Percentiles rank a stretch among this genome's conserved stretches.
phyloP scores from a whole-genome alignment of 2,113 vertebrate genomes.

The Sitta europaea region DNA sequence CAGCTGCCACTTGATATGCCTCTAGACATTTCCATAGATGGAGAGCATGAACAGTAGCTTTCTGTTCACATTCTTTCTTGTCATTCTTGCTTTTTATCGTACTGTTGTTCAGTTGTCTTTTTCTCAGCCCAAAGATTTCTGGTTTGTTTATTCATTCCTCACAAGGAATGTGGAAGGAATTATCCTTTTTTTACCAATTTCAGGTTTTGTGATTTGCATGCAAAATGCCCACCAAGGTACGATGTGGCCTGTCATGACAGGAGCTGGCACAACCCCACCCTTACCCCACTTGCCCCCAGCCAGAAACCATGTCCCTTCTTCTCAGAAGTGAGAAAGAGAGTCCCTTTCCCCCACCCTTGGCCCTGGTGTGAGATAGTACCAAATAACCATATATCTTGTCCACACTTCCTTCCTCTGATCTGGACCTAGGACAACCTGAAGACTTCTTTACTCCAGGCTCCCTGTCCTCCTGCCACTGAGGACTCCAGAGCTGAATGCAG shows the following conservation, averaged over 20 bases:
- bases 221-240: background rate
- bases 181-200: background rate
- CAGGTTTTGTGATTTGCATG: background rate
- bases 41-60: background rate
- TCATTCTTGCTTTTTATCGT: background rate
- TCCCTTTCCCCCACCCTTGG: too few relatives aligned
- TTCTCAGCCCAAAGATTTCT: background rate
- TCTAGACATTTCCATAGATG: background rate
- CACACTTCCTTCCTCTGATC: background rate
- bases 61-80: background rate
- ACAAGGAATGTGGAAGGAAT: background rate
- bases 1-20: background rate
- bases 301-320: background rate
- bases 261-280: background rate
- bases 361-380: too few relatives aligned
- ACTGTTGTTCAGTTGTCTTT: background rate
- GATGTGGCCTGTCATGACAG: accelerated
- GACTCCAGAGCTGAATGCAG: background rate
- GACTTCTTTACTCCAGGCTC: background rate
- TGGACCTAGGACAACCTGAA: background rate
- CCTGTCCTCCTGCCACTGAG: background rate
- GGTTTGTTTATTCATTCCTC: background rate
- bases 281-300: too few relatives aligned
- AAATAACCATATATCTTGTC: background rate
- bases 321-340: background rate